A percentile compares a stretch with the other conserved stretches of the same genome.
These are phyloP conservation scores for Nilaparvata lugens DNA, from an alignment of 1,140 invertebrate genomes.

Conservation along the genomic window DNA sequence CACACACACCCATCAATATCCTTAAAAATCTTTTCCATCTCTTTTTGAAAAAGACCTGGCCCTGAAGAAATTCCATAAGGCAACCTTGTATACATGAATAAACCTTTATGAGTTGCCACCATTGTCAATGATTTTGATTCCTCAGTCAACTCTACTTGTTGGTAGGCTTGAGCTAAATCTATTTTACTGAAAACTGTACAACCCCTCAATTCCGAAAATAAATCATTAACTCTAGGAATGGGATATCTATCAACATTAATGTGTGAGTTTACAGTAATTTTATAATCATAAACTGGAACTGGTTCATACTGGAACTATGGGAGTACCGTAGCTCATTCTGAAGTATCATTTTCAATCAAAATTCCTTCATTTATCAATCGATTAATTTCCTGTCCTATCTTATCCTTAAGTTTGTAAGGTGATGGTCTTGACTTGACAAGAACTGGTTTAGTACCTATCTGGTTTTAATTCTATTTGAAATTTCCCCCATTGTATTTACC, in stretches of 20 bases:
- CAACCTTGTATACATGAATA: neutral
- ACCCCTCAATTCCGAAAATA: neutral
- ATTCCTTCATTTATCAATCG: neutral
- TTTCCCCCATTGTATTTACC: neutral
- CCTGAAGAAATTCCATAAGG: neutral
- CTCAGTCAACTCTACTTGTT: neutral
- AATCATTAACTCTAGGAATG: neutral
- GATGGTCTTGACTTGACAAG: slow-evolving; percentile 11
- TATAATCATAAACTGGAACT: neutral
- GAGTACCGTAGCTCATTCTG: slow-evolving; percentile 17
- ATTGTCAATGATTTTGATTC: neutral
- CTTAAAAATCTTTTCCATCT: slow-evolving; percentile 17
- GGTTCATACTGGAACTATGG: neutral
- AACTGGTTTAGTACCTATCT: neutral
- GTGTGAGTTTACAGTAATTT: neutral
- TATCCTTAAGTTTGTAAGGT: slow-evolving; percentile 7
- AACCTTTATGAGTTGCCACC: neutral
- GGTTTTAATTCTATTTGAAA: neutral
- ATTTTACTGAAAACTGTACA: slow-evolving; percentile 3
- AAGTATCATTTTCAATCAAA: neutral
- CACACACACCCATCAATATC: slow-evolving; percentile 12
- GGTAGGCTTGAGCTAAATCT: slow-evolving; percentile 3
- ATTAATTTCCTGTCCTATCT: slow-evolving; percentile 9
- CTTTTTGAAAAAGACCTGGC: slow-evolving; percentile 6
- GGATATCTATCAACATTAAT: neutral